A percentile compares a stretch with the other conserved stretches of the same genome.
phyloP scores from a whole-genome alignment of 2,113 vertebrate genomes.

The Leucopsar rothschildi region DNA sequence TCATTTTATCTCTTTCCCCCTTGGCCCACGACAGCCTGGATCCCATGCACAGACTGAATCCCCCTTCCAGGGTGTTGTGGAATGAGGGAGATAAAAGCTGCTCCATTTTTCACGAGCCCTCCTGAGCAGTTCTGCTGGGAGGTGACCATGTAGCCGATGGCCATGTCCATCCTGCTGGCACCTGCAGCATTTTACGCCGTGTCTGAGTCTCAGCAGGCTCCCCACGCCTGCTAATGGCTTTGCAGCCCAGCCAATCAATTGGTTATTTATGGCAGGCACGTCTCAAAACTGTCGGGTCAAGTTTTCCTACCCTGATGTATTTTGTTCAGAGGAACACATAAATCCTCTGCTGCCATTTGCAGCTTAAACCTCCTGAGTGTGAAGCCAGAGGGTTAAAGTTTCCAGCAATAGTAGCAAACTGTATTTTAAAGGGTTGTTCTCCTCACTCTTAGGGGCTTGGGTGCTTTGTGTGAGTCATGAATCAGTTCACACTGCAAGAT shows the following conservation, averaged over 20 bases:
- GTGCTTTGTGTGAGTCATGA: neutral
- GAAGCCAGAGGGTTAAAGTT: constrained; percentile 22
- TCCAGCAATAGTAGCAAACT: neutral
- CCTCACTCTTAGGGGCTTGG: neutral
- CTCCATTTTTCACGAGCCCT: neutral
- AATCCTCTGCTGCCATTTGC: constrained; percentile 54
- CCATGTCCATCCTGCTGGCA: constrained; percentile 39
- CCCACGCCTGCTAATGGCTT: constrained; percentile 4
- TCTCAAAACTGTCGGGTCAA: constrained; percentile 23
- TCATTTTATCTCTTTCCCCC: neutral
- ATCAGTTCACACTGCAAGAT: neutral
- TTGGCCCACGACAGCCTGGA: neutral
- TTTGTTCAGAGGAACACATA: constrained; percentile 28
- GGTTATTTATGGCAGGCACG: constrained; percentile 38
- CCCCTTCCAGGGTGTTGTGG: neutral
- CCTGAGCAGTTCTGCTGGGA: neutral
- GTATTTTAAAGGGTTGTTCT: neutral
- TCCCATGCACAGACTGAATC: neutral
- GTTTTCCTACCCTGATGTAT: constrained; percentile 40
- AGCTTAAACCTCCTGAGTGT: constrained; percentile 41
- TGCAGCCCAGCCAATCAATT: constrained; percentile 14
- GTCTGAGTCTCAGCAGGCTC: constrained; percentile 30
- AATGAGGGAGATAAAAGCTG: neutral
- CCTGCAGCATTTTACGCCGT: neutral
- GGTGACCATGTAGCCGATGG: neutral